These are phyloP conservation scores for Chaetorhynchus papuensis DNA, from an alignment of 2,113 vertebrate genomes.

Conservation along the genomic window DNA sequence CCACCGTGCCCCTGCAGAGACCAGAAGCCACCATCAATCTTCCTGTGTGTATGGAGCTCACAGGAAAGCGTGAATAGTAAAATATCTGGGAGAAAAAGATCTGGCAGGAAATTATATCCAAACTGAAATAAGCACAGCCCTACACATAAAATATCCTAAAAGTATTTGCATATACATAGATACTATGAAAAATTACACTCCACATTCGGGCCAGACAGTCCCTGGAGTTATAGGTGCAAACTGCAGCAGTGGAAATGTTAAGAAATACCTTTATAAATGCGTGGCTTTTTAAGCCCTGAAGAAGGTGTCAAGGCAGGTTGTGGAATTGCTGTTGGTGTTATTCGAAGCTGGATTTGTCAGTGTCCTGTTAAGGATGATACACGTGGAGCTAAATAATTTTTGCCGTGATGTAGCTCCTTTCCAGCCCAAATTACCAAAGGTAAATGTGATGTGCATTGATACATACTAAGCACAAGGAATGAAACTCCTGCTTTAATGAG, in stretches of 20 bases:
- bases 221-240: not conserved
- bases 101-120: not conserved
- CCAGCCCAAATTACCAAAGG: not conserved
- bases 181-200: not conserved
- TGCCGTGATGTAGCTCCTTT: slow-evolving; percentile 1
- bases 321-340: not conserved
- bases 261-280: not conserved
- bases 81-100: not conserved
- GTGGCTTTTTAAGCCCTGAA: slow-evolving; percentile 12
- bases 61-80: not conserved
- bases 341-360: slow-evolving; percentile 3
- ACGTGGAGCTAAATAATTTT: slow-evolving; percentile 6
- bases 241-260: not conserved
- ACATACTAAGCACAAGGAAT: not conserved
- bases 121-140: not conserved
- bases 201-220: not conserved
- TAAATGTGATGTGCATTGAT: not conserved
- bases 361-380: slow-evolving; percentile 25
- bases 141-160: not conserved
- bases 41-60: not conserved
- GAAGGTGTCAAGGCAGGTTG: not conserved
- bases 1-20: not conserved
- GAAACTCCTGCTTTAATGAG: not conserved
- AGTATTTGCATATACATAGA: not conserved
- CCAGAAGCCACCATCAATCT: not conserved